Conservation (phyloP, 2,113 vertebrate genomes). For the Myrmecobius fasciatus region DNA sequence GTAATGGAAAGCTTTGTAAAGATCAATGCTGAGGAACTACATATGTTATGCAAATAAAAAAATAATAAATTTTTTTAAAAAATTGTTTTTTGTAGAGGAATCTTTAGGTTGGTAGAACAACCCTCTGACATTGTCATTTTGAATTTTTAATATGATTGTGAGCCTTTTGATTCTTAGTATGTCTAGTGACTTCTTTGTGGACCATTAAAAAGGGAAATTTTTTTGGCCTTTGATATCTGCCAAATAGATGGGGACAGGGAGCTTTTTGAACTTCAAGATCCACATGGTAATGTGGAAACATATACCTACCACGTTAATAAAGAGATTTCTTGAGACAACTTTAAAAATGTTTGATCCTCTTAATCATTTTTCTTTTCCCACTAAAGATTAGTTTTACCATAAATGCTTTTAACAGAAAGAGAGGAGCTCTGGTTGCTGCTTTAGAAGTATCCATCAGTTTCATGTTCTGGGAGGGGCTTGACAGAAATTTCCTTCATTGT, state of each 20-base stretch:
- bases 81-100: too few species aligned
- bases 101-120: conserved; percentile 19
- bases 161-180: conserved; percentile 7
- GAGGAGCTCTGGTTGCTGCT: neutral
- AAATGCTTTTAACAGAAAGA: neutral
- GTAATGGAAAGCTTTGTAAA: too few species aligned
- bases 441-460: neutral
- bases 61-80: too few species aligned
- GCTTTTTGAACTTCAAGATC: conserved; percentile 5
- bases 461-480: neutral
- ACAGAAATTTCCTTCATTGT: neutral
- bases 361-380: neutral
- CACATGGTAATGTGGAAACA: neutral
- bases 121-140: conserved; percentile 9
- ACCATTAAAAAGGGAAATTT: neutral
- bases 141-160: conserved; percentile 4
- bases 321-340: neutral
- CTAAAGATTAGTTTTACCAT: neutral
- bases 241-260: neutral
- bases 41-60: too few species aligned
- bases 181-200: conserved; percentile 7
- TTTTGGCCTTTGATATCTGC: conserved; percentile 31
- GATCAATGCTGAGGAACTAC: too few species aligned
- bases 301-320: neutral
- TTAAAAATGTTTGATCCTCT: neutral